Evolutionary conservation across 1,140 invertebrate species (phyloP), one percentile per base, ranked within the genome.

Genomic region (Danaus melanippus): DNA sequence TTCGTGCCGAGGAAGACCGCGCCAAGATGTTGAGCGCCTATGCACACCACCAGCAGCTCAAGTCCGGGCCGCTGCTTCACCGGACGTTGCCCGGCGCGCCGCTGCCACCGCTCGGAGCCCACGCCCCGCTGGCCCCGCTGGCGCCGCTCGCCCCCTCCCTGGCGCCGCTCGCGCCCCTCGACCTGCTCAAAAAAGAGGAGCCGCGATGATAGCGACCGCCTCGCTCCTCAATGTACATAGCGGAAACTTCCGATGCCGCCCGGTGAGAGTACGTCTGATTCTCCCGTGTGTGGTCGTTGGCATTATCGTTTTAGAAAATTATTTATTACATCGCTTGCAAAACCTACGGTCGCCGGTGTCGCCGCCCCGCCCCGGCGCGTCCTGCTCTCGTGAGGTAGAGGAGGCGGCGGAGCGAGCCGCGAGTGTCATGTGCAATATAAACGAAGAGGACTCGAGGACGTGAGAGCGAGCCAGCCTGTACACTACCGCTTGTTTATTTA

Each of bases 21-120:
- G 90, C 91, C 1, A 94, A 94, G 78, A 88, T 94, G 47, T 90
- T 92, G 63, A 92, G 88, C 56, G 89, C 91, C 5, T 93, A 92
- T 73, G 89, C 91, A 11, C 88, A 89, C 67, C 81, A 87, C 67
- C 84, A 86, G 66, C 86, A 87, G 58, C 67, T 83, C 50, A 83
- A 83, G 65, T 65, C 79, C 32, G 64, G 71, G 21, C 82, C 84
- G 56, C 71, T 87, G 67, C 65, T 86, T 71, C 79, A 84, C 67
- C 82, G 82, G 64, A 55, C 68, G 48, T 69, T 84, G 67, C 71
- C 76, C 53, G 73, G 64, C 56, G 67, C 46, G 49, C 64, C 66
- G 64, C 66, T 69, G 60, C 62, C 66, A 58, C 72, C 67, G 56
- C 65, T 69, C 53, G 66, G 62, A 40, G 63, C 69, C 53, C 75